Evolutionary conservation across 1,140 invertebrate species (phyloP), one percentile per base, ranked within the genome.

Genomic region (Microvelia longipes): DNA sequence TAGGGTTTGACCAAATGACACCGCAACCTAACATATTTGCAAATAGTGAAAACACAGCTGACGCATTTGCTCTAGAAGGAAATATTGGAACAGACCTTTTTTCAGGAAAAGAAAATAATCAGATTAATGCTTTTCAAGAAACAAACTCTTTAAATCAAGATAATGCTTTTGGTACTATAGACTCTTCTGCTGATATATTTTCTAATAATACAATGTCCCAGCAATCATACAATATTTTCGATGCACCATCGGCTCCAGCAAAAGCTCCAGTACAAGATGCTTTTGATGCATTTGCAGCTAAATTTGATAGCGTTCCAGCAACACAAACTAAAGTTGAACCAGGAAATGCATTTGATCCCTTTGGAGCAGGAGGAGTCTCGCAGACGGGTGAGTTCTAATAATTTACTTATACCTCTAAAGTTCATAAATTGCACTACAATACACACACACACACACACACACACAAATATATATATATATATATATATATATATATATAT

Each of bases 231-330:
- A 68, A 68, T 65, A 68, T 71, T 61, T 69, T 72, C 27, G 72
- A 73, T 67, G 66, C 35, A 19, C 66, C 35, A 27, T 26, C 2
- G 24, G 35, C 65, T 26, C 30, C 28, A n/a, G 19, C 66, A n/a
- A 25, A 60, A 13, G 35, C 35, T 24, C 1, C 25, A 2, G 61
- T 29, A 64, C 67, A 50, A 1, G 88, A 90, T 72, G 85, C 86
- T 24, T 91, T 91, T 70, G 91, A 93, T 78, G 91, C 89, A 0
- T 94, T 94, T 75, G 87, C 90, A 1, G 88, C 90, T 0, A 92
- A 93, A 78, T 94, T 94, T 74, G 91, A 93, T 67, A 80, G 75
- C 29, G 76, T 85, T 82, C 73, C 82, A 0, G 85, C 85, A 11
- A 35, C 2, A 15, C 50, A 70, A 13, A 28, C 63, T 64, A 26